A percentile compares a stretch with the other conserved stretches of the same genome.
Conservation (phyloP, 2,888 invertebrate species). For the Scrobipalpa atriplicella region DNA sequence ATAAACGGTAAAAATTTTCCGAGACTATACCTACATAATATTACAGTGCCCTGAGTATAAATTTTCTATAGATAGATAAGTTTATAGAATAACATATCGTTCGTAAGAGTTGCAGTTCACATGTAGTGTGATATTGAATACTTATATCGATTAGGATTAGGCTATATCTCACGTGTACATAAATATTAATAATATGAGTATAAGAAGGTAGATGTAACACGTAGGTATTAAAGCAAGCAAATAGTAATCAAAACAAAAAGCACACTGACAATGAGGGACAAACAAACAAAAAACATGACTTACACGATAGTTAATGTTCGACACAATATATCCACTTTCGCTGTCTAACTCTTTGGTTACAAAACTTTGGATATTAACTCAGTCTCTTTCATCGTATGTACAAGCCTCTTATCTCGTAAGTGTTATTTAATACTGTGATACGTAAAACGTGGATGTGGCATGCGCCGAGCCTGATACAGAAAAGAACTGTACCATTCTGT, state of each 20-base stretch:
- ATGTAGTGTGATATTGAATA: constrained; percentile 10
- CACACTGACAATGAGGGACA: constrained; percentile 81
- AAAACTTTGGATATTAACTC: constrained; percentile 77
- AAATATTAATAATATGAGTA: constrained; percentile 24
- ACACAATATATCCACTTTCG: constrained; percentile 73
- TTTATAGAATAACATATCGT: neutral
- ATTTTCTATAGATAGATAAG: neutral
- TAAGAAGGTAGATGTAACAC: constrained; percentile 41
- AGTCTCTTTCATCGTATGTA: constrained; percentile 79
- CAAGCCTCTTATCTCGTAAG: constrained; percentile 65
- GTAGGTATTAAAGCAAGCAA: constrained; percentile 75
- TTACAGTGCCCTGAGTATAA: neutral
- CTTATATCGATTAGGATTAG: neutral
- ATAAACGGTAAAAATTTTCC: neutral
- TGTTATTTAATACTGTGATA: constrained; percentile 79
- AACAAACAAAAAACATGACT: constrained; percentile 81
- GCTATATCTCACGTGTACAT: constrained; percentile 14
- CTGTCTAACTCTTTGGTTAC: constrained; percentile 66
- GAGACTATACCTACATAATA: neutral
- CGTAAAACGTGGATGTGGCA: constrained; percentile 85
- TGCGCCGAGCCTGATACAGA: constrained; percentile 84
- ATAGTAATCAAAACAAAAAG: constrained; percentile 68
- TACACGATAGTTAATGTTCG: constrained; percentile 78
- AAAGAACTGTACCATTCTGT: constrained; percentile 85
- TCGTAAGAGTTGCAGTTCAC: constrained; percentile 9